Evolutionary conservation across 2,797 vertebrate genomes (phyloP).

Genomic region (Serranus cabrilla): DNA sequence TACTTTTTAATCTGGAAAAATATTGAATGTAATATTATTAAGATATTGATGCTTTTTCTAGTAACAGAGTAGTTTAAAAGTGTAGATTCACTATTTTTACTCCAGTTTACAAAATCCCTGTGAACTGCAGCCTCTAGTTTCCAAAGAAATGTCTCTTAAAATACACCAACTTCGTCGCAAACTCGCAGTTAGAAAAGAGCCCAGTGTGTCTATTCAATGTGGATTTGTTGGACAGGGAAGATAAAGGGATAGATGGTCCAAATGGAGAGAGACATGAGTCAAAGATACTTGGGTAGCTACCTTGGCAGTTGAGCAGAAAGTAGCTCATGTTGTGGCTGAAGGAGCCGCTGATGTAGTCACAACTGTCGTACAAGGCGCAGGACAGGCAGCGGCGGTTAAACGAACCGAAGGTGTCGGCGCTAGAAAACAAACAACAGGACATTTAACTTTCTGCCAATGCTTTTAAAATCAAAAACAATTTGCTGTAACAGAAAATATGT

Average conservation of each 20-base stretch:
- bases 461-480: background rate
- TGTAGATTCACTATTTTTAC: too few species aligned
- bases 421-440: conserved; percentile 58
- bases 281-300: conserved; percentile 70
- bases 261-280: background rate
- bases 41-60: too few species aligned
- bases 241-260: background rate
- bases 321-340: conserved; percentile 92
- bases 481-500: accelerated
- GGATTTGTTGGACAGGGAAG: background rate
- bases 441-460: too few species aligned
- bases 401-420: conserved; percentile 92
- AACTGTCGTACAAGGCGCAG: conserved; percentile 89
- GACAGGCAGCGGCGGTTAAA: conserved; percentile 96
- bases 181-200: background rate
- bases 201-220: background rate
- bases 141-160: too few species aligned
- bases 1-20: too few species aligned
- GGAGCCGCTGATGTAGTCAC: conserved; percentile 91
- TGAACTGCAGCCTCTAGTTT: too few species aligned
- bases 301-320: conserved; percentile 94
- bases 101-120: background rate
- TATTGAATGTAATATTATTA: too few species aligned
- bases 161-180: background rate
- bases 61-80: too few species aligned